Base-by-base conservation (phyloP, 2,113 vertebrate genomes). In the Sinocyclocheilus rhinocerous region DNA sequence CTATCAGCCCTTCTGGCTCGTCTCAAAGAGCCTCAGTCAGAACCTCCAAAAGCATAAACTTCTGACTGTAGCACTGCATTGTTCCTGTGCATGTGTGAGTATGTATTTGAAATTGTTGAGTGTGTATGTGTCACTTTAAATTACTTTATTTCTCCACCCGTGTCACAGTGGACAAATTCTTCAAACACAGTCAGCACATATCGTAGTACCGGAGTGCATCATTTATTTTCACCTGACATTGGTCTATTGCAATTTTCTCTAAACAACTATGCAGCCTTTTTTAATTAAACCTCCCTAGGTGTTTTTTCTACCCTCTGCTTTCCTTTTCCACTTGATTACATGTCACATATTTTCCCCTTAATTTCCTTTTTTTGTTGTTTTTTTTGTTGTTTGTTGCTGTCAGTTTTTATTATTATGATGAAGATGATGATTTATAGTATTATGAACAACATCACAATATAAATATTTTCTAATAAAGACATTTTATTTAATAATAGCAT, bases 151-250 rank as follows among this genome's bases (percentile, higher is more conserved):
- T 88, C 90, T 92, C 87, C 87, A 88, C 90, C 86, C 83, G 76
- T 91, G 91, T 93, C 93, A 92, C 88, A 89, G 45, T 87, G 89
- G 39, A 50, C 92, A 92, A 88, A 90, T 91, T 91, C 81, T 88
- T 87, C 89, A 90, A 88, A 89, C 91, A 84, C 76, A 0, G 86
- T 93, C 93, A 93, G 92, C 92, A 92, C 76, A 89, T 91, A 87
- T 85, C 55, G 77, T 73, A 85, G 86, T 63, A 88, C 69, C 70
- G 89, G 90, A 90, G 86, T 61, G 85, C 89, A 88, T 87, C 90
- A 91, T 90, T 87, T 69, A 63, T 59, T 86, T 81, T 73, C 20
- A 73, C 78, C 52, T 73, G 45, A 86, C 76, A 20, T 70, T 52
- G 76, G 84, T 16, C 39, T 78, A 79, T 39, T 39, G 22, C 61